Percentiles rank a stretch among this genome's conserved stretches.
phyloP scores from a whole-genome alignment of 2,113 vertebrate species.

The Sclerurus mexicanus region DNA sequence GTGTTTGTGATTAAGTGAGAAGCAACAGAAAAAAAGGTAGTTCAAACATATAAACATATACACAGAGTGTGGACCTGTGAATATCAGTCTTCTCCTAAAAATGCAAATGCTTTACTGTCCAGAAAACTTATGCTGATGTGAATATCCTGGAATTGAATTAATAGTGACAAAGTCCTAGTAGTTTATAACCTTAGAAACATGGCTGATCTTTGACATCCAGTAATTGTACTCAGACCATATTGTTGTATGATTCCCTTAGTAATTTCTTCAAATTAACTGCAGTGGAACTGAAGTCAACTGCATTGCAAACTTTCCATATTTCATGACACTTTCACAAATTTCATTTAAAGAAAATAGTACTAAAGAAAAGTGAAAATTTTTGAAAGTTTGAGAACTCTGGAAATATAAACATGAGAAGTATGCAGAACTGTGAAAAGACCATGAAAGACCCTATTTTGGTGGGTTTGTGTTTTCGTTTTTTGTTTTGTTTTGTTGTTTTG shows the following conservation, averaged over 20 bases:
- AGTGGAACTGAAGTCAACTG: neutral
- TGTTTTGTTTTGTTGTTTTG: neutral
- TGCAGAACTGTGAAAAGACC: neutral
- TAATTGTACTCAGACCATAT: neutral
- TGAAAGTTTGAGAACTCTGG: neutral
- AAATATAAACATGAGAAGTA: neutral
- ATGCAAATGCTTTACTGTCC: neutral
- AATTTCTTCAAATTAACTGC: neutral
- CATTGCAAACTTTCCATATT: neutral
- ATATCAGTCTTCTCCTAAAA: neutral
- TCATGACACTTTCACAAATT: neutral
- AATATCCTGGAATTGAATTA: neutral
- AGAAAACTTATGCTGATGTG: neutral
- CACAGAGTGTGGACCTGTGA: neutral
- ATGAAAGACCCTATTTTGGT: neutral
- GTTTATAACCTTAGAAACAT: neutral
- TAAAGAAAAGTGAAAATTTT: neutral
- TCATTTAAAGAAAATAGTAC: neutral
- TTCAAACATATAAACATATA: neutral
- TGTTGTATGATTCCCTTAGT: neutral
- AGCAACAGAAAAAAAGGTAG: neutral
- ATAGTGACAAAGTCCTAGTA: neutral
- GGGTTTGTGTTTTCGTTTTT: neutral
- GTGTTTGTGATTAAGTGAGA: neutral
- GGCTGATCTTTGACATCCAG: neutral